Evolutionary conservation across 2,888 invertebrate species (phyloP).

Genomic region (Phorcus lineatus): DNA sequence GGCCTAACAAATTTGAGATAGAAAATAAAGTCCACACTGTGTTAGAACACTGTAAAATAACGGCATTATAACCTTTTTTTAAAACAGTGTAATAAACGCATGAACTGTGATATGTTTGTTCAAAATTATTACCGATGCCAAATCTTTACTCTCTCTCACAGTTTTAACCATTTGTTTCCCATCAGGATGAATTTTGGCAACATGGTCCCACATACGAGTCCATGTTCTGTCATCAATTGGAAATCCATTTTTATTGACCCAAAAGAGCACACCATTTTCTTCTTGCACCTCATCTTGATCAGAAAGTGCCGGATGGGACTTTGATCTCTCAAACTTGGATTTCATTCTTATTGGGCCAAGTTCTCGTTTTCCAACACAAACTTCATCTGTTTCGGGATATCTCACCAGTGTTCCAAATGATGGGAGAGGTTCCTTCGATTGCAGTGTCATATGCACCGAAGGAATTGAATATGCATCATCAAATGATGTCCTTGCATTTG

Average conservation of each 20-base stretch:
- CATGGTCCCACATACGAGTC: constrained; percentile 75
- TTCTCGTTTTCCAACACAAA: neutral
- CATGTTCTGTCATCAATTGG: constrained; percentile 73
- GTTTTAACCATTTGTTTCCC: constrained; percentile 45
- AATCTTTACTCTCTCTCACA: neutral
- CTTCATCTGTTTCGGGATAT: constrained; percentile 37
- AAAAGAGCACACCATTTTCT: constrained; percentile 72
- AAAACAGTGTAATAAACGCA: too few species aligned
- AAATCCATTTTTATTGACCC: constrained; percentile 74
- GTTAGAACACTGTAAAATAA: too few species aligned
- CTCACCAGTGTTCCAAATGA: constrained; percentile 41
- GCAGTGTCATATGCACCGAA: constrained; percentile 16
- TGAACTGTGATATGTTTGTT: too few species aligned
- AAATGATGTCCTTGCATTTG: too few species aligned
- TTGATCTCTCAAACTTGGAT: neutral
- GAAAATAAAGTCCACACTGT: too few species aligned
- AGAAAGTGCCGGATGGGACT: neutral
- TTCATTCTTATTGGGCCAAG: neutral
- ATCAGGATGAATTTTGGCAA: constrained; percentile 70
- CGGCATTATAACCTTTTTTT: too few species aligned
- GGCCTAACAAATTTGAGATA: too few species aligned
- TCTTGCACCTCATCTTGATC: constrained; percentile 62
- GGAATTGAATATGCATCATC: too few species aligned
- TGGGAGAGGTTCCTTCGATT: neutral
- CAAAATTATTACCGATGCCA: constrained; percentile 1